These are phyloP conservation scores for Villa cingulata DNA, from an alignment of 2,888 invertebrate genomes.

Conservation along the genomic window DNA sequence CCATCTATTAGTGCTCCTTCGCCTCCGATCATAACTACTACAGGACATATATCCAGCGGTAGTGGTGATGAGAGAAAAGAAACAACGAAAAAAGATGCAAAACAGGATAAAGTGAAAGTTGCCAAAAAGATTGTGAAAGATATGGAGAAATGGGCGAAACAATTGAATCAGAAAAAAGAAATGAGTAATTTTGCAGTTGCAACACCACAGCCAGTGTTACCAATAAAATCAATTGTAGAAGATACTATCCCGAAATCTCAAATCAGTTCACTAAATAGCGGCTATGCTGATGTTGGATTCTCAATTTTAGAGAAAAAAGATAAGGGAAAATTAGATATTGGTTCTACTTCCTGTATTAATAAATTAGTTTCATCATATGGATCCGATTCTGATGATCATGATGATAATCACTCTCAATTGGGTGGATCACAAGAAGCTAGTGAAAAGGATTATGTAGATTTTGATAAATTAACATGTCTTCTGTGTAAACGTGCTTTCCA, in stretches of 20 bases:
- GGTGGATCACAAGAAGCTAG: constrained; percentile 39
- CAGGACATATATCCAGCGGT: constrained; percentile 24
- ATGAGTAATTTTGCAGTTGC: constrained; percentile 26
- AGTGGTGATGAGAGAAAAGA: constrained; percentile 35
- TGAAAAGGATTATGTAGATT: constrained; percentile 70
- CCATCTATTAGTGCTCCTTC: constrained; percentile 13
- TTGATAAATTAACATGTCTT: constrained; percentile 79
- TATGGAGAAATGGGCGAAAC: constrained; percentile 84
- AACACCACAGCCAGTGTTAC: constrained; percentile 27
- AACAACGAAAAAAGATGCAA: constrained; percentile 48
- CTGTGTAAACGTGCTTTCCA: constrained; percentile 92
- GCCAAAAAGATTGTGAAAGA: constrained; percentile 95
- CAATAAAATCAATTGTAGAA: constrained; percentile 20
- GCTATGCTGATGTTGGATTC: constrained; percentile 86
- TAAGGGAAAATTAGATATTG: constrained; percentile 30
- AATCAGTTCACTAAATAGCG: constrained; percentile 25
- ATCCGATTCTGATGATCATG: constrained; percentile 46
- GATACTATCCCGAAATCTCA: neutral
- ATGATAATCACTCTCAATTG: constrained; percentile 13
- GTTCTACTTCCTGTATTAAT: constrained; percentile 21
- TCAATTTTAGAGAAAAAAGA: constrained; percentile 75
- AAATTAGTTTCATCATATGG: constrained; percentile 66
- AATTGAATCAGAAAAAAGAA: constrained; percentile 91
- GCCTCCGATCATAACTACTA: constrained; percentile 16
- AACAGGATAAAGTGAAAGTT: constrained; percentile 89